Evolutionary conservation across 1,140 invertebrate species (phyloP), one percentile per base, ranked within the genome.

Genomic region (Alviniconcha marisindica): DNA sequence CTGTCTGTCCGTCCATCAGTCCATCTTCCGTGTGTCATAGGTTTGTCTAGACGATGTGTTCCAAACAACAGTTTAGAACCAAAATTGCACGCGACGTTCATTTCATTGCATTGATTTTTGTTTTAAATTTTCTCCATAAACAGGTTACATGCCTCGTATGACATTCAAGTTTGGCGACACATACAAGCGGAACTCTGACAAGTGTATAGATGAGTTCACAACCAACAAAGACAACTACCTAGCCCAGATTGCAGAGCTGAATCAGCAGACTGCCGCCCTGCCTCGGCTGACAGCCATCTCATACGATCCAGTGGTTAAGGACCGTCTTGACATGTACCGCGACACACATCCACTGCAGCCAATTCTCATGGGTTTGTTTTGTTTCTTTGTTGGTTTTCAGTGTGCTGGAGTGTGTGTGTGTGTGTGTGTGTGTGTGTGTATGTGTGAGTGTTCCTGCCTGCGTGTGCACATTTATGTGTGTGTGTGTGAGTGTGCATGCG

Each of bases 71-170:
- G n/a, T n/a, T n/a, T n/a, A n/a, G n/a, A n/a, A n/a, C n/a, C n/a
- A n/a, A n/a, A n/a, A n/a, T n/a, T n/a, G n/a, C n/a, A n/a, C n/a
- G n/a, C n/a, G n/a, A n/a, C n/a, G n/a, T n/a, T n/a, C n/a, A n/a
- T n/a, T n/a, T n/a, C n/a, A n/a, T n/a, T n/a, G n/a, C n/a, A n/a
- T n/a, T n/a, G n/a, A n/a, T n/a, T 48, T 48, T 10, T 18, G 44
- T 48, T 48, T 48, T 48, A 18, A 48, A 48, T 48, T n/a, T 60
- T 54, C n/a, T 56, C 31, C 2, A n/a, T n/a, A 5, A 60, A 24
- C 73, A 93, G 93, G 92, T 54, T 93, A 93, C 83, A 91, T 93
- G 66, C 93, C 93, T 0, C 85, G 90, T 33, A 87, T 90, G 87
- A 87, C 90, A 7, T 93, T 92, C 84, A 90, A 90, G 79, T 93